Conservation (phyloP, 1,140 invertebrate species). For the Cherax destructor region DNA sequence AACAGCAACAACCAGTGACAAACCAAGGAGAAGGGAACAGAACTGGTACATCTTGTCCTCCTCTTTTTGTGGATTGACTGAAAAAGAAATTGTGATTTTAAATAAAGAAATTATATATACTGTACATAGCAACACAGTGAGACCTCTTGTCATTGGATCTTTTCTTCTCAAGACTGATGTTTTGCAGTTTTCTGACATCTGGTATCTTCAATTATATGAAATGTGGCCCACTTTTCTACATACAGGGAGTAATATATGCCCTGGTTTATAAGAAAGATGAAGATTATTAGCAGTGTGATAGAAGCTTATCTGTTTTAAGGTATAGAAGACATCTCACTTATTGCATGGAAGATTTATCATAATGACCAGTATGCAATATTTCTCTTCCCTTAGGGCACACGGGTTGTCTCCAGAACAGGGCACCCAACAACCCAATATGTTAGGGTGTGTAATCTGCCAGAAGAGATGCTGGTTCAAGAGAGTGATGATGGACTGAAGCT, state of each 20-base stretch:
- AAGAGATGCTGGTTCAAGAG: slow-evolving; percentile 38
- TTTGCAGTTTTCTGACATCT: slow-evolving; percentile 5
- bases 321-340: neutral
- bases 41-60: slow-evolving; percentile 36
- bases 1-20: slow-evolving; percentile 30
- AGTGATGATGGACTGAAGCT: slow-evolving; percentile 45
- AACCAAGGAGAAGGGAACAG: slow-evolving; percentile 36
- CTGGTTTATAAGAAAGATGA: neutral
- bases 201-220: neutral
- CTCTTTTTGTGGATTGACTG: slow-evolving; percentile 43
- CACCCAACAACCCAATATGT: slow-evolving; percentile 46
- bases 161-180: neutral
- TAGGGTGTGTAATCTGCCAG: slow-evolving; percentile 36
- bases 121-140: neutral
- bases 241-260: neutral
- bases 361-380: slow-evolving; percentile 56
- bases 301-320: slow-evolving; percentile 26
- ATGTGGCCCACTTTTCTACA: neutral
- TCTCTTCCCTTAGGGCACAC: slow-evolving; percentile 54
- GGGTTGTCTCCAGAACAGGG: slow-evolving; percentile 34
- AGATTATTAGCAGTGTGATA: neutral
- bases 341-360: slow-evolving; percentile 33
- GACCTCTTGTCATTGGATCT: neutral
- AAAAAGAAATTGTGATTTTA: neutral
- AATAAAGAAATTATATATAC: slow-evolving; percentile 4